phyloP scores from a whole-genome alignment of 2,113 vertebrate genomes.

The Furnarius figulus region DNA sequence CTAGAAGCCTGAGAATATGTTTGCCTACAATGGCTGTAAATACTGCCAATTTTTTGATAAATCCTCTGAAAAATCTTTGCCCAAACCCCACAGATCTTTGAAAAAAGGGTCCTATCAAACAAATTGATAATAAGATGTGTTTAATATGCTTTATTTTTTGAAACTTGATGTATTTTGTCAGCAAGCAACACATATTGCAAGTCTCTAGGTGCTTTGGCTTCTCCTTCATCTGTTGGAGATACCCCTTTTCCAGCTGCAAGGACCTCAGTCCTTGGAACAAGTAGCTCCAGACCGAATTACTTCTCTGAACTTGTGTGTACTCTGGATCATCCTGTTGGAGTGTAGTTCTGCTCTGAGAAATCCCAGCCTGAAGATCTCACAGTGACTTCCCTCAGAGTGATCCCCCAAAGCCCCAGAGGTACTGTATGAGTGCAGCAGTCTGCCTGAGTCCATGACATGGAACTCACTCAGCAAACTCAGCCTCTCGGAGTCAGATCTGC shows the following conservation, averaged over 20 bases:
- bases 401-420: neutral
- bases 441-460: neutral
- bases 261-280: neutral
- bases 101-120: neutral
- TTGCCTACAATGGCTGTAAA: neutral
- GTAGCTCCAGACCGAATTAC: neutral
- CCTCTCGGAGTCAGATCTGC: neutral
- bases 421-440: neutral
- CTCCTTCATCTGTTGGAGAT: neutral
- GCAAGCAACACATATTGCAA: neutral
- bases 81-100: neutral
- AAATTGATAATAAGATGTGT: neutral
- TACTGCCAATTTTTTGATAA: neutral
- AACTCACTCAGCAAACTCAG: neutral
- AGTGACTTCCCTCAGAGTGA: neutral
- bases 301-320: neutral
- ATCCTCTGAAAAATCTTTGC: neutral
- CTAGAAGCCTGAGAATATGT: neutral
- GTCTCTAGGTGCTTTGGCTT: neutral
- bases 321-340: neutral
- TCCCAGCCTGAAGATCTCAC: neutral
- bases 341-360: neutral
- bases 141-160: neutral
- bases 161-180: neutral
- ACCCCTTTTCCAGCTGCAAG: neutral